Percentiles rank a stretch among this genome's conserved stretches.
Evolutionary conservation across 2,888 invertebrate species (phyloP).

Genomic region (Carabus problematicus): DNA sequence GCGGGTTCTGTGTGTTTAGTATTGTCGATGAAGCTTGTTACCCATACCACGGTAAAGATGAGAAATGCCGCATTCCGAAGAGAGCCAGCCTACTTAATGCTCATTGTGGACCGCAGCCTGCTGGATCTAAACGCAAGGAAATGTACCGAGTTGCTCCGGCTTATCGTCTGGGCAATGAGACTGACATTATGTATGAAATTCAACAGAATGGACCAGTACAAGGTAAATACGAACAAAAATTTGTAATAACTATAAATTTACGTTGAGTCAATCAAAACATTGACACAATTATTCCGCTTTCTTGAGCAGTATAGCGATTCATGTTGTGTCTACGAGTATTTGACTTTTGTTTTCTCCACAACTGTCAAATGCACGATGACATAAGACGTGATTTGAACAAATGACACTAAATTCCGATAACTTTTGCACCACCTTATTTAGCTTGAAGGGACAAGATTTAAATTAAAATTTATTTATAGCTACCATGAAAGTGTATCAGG

Average conservation of each 20-base stretch:
- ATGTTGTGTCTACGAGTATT: too few species aligned
- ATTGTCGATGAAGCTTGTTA: slow-evolving; percentile 86
- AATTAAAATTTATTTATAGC: slow-evolving; percentile 64
- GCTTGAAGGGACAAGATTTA: too few species aligned
- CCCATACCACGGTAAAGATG: slow-evolving; percentile 73
- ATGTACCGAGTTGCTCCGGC: slow-evolving; percentile 79
- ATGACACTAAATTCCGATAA: too few species aligned
- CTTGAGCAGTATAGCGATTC: too few species aligned
- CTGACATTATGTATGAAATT: slow-evolving; percentile 93
- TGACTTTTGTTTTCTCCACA: too few species aligned
- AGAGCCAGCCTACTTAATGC: slow-evolving; percentile 60
- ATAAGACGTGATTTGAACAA: too few species aligned
- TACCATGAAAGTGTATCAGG: slow-evolving; percentile 87
- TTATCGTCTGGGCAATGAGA: slow-evolving; percentile 75
- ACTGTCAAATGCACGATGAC: too few species aligned
- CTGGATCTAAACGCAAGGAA: slow-evolving; percentile 64
- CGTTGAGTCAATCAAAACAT: too few species aligned
- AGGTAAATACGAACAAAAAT: slow-evolving; percentile 62
- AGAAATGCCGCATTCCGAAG: slow-evolving; percentile 69
- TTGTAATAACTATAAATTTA: neutral
- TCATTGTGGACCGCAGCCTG: slow-evolving; percentile 63
- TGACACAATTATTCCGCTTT: too few species aligned
- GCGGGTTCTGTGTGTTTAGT: slow-evolving; percentile 60
- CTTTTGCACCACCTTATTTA: too few species aligned
- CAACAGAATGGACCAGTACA: slow-evolving; percentile 91